Conservation (phyloP, 2,113 vertebrate species). For the Aphyosemion australe region DNA sequence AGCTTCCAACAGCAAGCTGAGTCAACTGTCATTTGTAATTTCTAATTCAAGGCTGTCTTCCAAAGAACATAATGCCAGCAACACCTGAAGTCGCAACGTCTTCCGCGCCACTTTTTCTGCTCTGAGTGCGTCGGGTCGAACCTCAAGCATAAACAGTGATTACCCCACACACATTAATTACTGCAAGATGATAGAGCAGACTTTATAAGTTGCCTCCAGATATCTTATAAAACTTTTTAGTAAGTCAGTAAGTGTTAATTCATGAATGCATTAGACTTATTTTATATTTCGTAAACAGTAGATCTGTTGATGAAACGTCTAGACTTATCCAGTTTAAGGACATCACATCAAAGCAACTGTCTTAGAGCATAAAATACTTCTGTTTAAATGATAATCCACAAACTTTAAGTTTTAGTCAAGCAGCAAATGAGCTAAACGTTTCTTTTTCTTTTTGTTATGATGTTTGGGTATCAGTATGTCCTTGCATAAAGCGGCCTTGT, state of each 20-base stretch:
- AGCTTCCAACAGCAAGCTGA: background rate
- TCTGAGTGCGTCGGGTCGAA: conserved; percentile 22
- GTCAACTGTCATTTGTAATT: background rate
- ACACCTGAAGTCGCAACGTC: background rate
- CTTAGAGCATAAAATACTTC: too few relatives aligned
- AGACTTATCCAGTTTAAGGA: too few relatives aligned
- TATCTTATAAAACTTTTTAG: conserved; percentile 7
- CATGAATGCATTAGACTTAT: conserved; percentile 1
- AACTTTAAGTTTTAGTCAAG: too few relatives aligned
- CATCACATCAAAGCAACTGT: background rate
- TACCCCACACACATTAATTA: conserved; percentile 22
- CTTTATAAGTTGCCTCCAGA: conserved; percentile 16
- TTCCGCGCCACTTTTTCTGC: conserved; percentile 10
- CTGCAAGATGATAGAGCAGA: conserved; percentile 2
- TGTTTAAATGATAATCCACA: too few relatives aligned
- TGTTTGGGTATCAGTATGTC: conserved; percentile 20
- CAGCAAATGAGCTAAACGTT: too few relatives aligned
- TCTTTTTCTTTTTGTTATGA: conserved; percentile 4
- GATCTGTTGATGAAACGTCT: background rate
- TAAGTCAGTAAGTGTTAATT: conserved; percentile 12
- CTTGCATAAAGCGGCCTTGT: conserved; percentile 12
- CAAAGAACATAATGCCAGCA: conserved; percentile 1
- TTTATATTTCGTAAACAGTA: conserved; percentile 5
- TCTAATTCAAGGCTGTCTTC: conserved; percentile 16
- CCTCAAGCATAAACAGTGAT: conserved; percentile 40